Base-by-base conservation (phyloP, 1,140 invertebrate genomes). In the Anastrepha ludens region DNA sequence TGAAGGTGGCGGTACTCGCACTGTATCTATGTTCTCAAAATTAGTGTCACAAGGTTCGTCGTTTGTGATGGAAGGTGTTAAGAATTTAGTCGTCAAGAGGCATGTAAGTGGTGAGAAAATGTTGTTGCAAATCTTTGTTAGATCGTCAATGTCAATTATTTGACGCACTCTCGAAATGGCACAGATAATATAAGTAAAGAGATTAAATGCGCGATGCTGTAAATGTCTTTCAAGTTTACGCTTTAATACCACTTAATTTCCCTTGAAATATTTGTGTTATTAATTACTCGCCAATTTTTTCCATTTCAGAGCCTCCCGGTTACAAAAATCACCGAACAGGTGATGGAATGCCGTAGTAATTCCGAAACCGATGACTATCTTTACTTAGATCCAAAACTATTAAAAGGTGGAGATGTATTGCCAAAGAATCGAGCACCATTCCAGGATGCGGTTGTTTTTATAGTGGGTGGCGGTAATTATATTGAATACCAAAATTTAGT, bases 1-100 rank as follows among this genome's bases (percentile, higher is more conserved):
- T 89, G 96, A 97, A 92, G 98, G 98, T n/a, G 98, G 97, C 67
- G 98, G 98, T 39, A 99, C 98, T 0, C 99, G 98, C 94, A 99
- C 98, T 0, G 97, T 99, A 0, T 98, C 96, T 89, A 99, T 99
- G 98, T 99, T 99, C 94, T 98, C 98, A 2, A 99, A 99, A 94
- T 94, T 99, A 17, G 97, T 99, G 91, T 98, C 97, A 7, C 98
- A 99, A 93, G 98, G 98, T 47, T 99, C 98, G 2, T 98, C 98
- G 74, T 99, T 99, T 94, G 98, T 99, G 0, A 99, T 99, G 98
- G 99, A 99, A 94, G 99, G 99, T 60, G 99, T 99, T 0, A 99
- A 99, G 94, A 99, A 99, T 95, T 95, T 99, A 88, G 99, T 99
- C 58, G 97, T 99, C 8, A 99, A 99, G 93, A 96, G 97, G 94